Evolutionary conservation across 2,113 vertebrate genomes (phyloP).

Genomic region (Pollimyrus isidori): DNA sequence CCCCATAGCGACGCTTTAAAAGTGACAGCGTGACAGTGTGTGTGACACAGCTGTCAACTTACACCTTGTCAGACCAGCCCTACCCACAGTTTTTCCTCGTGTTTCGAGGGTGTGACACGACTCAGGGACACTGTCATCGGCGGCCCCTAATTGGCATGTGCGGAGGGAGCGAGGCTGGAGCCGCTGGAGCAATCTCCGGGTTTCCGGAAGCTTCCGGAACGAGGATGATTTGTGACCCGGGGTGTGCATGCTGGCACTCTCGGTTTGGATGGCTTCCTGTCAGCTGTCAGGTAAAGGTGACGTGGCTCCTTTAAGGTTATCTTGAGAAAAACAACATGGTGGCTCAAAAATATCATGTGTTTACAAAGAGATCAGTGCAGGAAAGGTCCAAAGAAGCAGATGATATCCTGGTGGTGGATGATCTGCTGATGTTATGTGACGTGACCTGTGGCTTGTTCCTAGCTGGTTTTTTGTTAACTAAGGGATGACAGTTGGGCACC

Average conservation of each 20-base stretch:
- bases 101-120: background rate
- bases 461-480: background rate
- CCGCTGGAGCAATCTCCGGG: background rate
- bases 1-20: background rate
- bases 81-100: background rate
- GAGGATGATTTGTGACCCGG: background rate
- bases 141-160: conserved; percentile 10
- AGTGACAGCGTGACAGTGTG: background rate
- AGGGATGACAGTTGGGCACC: background rate
- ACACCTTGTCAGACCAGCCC: background rate
- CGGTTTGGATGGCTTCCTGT: background rate
- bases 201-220: background rate
- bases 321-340: background rate
- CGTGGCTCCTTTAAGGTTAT: background rate
- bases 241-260: background rate
- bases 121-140: background rate
- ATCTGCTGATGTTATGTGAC: background rate
- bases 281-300: conserved; percentile 1
- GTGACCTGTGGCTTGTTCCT: background rate
- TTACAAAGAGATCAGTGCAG: background rate
- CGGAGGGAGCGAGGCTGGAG: background rate
- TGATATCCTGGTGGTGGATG: background rate
- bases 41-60: background rate
- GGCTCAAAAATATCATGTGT: background rate
- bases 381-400: background rate